Percentiles rank a stretch among this genome's conserved stretches.
Conservation (phyloP, 2,888 invertebrate species). For the Pycnomerus fuliginosus region DNA sequence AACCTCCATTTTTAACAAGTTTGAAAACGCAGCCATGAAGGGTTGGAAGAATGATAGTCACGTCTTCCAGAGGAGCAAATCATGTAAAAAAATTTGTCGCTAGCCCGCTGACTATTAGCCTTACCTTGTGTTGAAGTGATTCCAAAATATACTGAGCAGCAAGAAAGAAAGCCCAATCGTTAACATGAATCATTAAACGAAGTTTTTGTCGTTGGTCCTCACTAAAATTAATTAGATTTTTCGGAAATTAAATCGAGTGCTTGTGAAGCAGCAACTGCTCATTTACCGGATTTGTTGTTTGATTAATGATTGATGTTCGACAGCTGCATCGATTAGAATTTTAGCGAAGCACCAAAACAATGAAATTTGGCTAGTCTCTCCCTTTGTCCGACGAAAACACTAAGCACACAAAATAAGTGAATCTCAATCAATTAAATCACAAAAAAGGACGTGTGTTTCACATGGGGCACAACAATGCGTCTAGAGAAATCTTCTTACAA, state of each 20-base stretch:
- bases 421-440: constrained; percentile 41
- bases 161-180: constrained; percentile 53
- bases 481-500: constrained; percentile 41
- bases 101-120: constrained; percentile 57
- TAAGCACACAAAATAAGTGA: constrained; percentile 36
- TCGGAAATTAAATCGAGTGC: constrained; percentile 6
- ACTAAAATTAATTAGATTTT: constrained; percentile 10
- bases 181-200: constrained; percentile 25
- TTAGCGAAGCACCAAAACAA: too few relatives aligned
- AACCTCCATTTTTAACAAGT: too few relatives aligned
- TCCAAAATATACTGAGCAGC: constrained; percentile 98
- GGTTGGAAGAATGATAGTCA: too few relatives aligned
- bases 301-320: constrained; percentile 5
- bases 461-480: constrained; percentile 85
- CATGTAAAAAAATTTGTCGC: too few relatives aligned
- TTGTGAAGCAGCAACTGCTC: too few relatives aligned
- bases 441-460: constrained; percentile 56
- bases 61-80: too few relatives aligned
- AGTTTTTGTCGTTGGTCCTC: too few relatives aligned
- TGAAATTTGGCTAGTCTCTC: too few relatives aligned
- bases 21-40: too few relatives aligned
- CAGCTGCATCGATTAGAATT: constrained; percentile 3
- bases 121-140: constrained; percentile 99
- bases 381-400: too few relatives aligned
- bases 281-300: constrained; percentile 11